Conservation (phyloP, 2,888 invertebrate species). For the Cataglyphis livida region DNA sequence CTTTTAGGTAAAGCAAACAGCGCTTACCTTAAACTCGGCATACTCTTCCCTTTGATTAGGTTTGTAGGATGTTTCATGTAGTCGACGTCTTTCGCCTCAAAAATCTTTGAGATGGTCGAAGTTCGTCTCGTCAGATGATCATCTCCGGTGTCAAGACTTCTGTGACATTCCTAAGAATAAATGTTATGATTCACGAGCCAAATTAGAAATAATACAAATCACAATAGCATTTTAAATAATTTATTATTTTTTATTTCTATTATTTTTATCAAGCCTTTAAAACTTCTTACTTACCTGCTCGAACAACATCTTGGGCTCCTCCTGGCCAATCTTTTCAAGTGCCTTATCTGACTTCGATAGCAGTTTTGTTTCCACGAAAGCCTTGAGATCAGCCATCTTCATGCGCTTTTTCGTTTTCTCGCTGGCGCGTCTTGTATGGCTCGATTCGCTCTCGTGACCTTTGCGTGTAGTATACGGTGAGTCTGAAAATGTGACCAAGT, state of each 20-base stretch:
- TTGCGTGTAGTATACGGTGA: background rate
- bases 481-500: constrained; percentile 53
- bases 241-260: background rate
- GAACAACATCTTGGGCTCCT: constrained; percentile 88
- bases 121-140: constrained; percentile 91
- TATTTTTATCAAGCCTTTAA: background rate
- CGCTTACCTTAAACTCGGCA: constrained; percentile 96
- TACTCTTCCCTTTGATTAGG: constrained; percentile 97
- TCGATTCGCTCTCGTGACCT: constrained; percentile 84
- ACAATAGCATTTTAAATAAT: background rate
- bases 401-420: constrained; percentile 94
- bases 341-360: constrained; percentile 97
- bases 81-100: constrained; percentile 87
- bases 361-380: constrained; percentile 96
- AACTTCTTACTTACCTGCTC: constrained; percentile 86
- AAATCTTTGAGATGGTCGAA: constrained; percentile 89
- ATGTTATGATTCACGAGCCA: background rate
- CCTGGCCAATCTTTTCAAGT: constrained; percentile 94
- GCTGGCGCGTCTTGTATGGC: constrained; percentile 90
- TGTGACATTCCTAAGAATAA: constrained; percentile 90
- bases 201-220: background rate
- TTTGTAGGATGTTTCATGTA: constrained; percentile 88
- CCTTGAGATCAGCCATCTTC: constrained; percentile 96
- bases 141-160: constrained; percentile 93
- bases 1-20: constrained; percentile 27